A percentile compares a stretch with the other conserved stretches of the same genome.
phyloP scores from a whole-genome alignment of 2,113 vertebrate genomes.

The Tretioscincus oriximinensis region DNA sequence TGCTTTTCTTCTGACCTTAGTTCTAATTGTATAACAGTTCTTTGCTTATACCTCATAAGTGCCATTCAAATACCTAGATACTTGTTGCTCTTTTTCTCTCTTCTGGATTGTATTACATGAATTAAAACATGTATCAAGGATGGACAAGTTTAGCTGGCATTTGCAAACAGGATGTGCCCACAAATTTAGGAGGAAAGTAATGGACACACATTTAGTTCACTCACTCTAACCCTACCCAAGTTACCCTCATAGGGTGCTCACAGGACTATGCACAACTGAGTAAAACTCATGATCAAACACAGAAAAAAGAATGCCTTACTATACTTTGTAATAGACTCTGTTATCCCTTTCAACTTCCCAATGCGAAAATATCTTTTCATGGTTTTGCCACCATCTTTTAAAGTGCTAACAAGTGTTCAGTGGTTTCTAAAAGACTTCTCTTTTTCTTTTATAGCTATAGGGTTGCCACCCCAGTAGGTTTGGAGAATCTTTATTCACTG shows the following conservation, averaged over 20 bases:
- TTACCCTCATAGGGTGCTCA: constrained; percentile 16
- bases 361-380: constrained; percentile 61
- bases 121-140: too few species aligned
- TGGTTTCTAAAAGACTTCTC: constrained; percentile 57
- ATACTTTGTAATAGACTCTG: constrained; percentile 56
- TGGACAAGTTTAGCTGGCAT: not conserved
- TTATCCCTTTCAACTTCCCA: constrained; percentile 64
- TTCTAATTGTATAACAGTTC: too few species aligned
- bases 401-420: constrained; percentile 69
- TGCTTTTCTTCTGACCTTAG: too few species aligned
- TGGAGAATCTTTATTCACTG: constrained; percentile 70
- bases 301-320: constrained; percentile 38
- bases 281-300: constrained; percentile 45
- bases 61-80: too few species aligned
- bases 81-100: too few species aligned
- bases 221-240: not conserved
- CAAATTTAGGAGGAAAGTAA: constrained; percentile 10
- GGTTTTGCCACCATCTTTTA: constrained; percentile 56
- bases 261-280: constrained; percentile 36
- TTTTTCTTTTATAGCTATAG: constrained; percentile 60
- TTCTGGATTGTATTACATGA: too few species aligned
- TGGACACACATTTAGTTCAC: not conserved
- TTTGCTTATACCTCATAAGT: too few species aligned
- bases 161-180: rapidly evolving
- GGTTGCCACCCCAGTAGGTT: constrained; percentile 65